Conservation (phyloP, 1,140 invertebrate genomes). For the Megathymus violae region DNA sequence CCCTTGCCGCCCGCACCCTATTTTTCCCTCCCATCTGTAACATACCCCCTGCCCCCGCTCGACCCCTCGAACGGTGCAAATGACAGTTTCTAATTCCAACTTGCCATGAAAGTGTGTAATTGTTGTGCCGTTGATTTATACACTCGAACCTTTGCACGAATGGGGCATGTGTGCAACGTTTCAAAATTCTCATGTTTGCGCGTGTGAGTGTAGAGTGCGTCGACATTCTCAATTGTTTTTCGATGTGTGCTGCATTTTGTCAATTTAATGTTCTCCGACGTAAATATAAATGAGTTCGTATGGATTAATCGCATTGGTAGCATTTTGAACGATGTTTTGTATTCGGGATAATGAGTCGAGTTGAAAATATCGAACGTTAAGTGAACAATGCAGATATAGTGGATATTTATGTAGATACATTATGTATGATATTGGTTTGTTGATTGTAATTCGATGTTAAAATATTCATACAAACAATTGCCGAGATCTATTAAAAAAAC, state of each 20-base stretch:
- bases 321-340: constrained; percentile 34
- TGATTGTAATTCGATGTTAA: background rate
- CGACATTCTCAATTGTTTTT: constrained; percentile 45
- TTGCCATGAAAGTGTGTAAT: constrained; percentile 84
- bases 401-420: constrained; percentile 2
- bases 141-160: constrained; percentile 65
- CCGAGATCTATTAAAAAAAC: too few species aligned
- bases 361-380: constrained; percentile 17
- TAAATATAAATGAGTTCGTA: constrained; percentile 36
- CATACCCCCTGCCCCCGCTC: constrained; percentile 53
- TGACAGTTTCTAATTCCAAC: constrained; percentile 85
- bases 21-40: constrained; percentile 76
- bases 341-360: constrained; percentile 30
- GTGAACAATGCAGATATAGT: constrained; percentile 11
- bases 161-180: constrained; percentile 51
- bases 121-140: constrained; percentile 82
- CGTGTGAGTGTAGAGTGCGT: constrained; percentile 43
- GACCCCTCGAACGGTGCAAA: constrained; percentile 80
- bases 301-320: constrained; percentile 30
- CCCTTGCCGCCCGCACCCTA: constrained; percentile 73
- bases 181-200: constrained; percentile 35
- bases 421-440: background rate
- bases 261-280: constrained; percentile 48
- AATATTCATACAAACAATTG: too few species aligned
- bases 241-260: constrained; percentile 54